phyloP scores from a whole-genome alignment of 2,888 invertebrate genomes.

The Trichogramma evanescens region DNA sequence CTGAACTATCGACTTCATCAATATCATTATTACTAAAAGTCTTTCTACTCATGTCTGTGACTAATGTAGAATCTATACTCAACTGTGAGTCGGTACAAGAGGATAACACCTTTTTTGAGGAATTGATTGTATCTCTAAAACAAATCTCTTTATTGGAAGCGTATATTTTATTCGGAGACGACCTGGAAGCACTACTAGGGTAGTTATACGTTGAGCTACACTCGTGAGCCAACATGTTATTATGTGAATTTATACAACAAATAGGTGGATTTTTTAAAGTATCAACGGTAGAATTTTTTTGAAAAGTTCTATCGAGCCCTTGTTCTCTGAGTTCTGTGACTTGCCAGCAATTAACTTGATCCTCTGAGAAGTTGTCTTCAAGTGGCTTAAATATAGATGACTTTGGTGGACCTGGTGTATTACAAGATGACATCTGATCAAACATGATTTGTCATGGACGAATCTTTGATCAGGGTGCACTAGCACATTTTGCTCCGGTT shows the following conservation, averaged over 20 bases:
- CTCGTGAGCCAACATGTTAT: slow-evolving; percentile 26
- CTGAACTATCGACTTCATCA: slow-evolving; percentile 18
- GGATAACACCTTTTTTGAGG: slow-evolving; percentile 18
- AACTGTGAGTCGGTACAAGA: slow-evolving; percentile 18
- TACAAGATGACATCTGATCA: slow-evolving; percentile 39
- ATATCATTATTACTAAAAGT: slow-evolving; percentile 9
- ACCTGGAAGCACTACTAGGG: slow-evolving; percentile 28
- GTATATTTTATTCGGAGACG: slow-evolving; percentile 17
- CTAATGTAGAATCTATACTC: slow-evolving; percentile 13
- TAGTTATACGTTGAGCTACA: slow-evolving; percentile 34
- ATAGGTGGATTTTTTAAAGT: too few relatives aligned
- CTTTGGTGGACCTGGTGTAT: slow-evolving; percentile 32
- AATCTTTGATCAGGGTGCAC: too few relatives aligned
- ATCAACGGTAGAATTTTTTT: too few relatives aligned
- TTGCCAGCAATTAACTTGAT: slow-evolving; percentile 35
- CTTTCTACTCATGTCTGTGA: slow-evolving; percentile 22
- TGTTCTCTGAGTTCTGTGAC: slow-evolving; percentile 26
- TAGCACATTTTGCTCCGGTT: too few relatives aligned
- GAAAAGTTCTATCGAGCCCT: too few relatives aligned
- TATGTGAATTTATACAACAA: too few relatives aligned
- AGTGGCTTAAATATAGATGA: slow-evolving; percentile 8
- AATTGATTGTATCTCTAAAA: slow-evolving; percentile 11
- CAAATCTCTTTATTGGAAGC: slow-evolving; percentile 11
- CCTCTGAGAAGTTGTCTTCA: slow-evolving; percentile 25
- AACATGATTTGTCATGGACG: slow-evolving; percentile 27